Base-by-base conservation (phyloP, 2,797 vertebrate genomes). In the Cuniculus paca region DNA sequence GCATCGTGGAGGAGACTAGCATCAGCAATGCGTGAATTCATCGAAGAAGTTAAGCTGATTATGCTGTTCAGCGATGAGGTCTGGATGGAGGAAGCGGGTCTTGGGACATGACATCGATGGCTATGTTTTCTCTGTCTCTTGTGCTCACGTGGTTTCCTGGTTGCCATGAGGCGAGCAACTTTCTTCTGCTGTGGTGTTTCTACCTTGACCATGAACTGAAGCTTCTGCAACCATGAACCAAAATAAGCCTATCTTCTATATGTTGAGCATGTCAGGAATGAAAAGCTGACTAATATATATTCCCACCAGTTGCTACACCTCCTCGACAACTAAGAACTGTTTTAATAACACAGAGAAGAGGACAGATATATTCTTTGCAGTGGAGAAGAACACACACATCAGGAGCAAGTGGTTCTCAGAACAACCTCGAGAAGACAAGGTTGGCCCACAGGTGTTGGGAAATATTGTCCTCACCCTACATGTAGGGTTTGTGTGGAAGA, bases 371-470 rank as follows among this genome's bases (percentile, higher is more conserved):
- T n/a, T 45, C n/a, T 63, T 65, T 39, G n/a, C 13, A 81, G 2
- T 50, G 17, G 45, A 78, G 13, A 93, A 81, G 20, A 31, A 6
- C 12, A 65, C 36, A 70, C 11, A 39, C 48, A 48, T 0, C 6
- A 95, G 39, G 9, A 75, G 58, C 54, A 16, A 70, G 9, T 48
- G 72, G 56, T 54, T 85, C 65, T 78, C 2, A 56, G 39, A 58
- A 54, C 20, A 78, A 56, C 17, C 58, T 17, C 31, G 63, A 79
- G 45, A 94, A 95, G 63, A 72, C n/a, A 78, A 65, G 74, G 14
- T 14, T 84, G 52, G 58, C 34, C 54, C 58, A 85, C 0, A 16
- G 19, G 45, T 74, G 20, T 19, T 28, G 6, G 39, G 26, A 85
- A 95, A 91, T 63, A 68, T 36, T 54, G 42, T 24, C 24, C 22